Percentiles rank a stretch among this genome's conserved stretches.
These are phyloP conservation scores for Ips nitidus DNA, from an alignment of 1,140 invertebrate species.

Conservation along the genomic window DNA sequence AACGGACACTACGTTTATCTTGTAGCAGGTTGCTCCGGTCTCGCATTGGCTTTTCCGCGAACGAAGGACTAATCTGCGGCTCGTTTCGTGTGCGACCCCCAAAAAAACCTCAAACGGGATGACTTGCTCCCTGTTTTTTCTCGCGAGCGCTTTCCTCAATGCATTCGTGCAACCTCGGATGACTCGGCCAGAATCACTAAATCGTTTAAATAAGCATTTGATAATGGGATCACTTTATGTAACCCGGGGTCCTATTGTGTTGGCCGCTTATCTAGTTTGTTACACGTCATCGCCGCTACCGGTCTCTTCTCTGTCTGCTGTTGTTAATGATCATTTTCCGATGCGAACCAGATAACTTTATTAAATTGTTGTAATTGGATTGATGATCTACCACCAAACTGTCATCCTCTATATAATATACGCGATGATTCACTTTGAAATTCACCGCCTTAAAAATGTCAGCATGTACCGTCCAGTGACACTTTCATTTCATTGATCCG, in stretches of 20 bases:
- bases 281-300: slow-evolving; percentile 27
- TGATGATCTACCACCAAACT: no score
- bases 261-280: slow-evolving; percentile 27
- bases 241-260: slow-evolving; percentile 30
- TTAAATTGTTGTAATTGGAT: not conserved
- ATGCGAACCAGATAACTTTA: not conserved
- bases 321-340: slow-evolving; percentile 17
- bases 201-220: slow-evolving; percentile 38
- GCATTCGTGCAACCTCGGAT: slow-evolving; percentile 30
- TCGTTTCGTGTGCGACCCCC: not conserved
- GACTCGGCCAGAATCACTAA: slow-evolving; percentile 27
- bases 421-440: no score
- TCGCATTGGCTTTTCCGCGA: not conserved
- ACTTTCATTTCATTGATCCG: no score
- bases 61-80: not conserved
- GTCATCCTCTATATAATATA: no score
- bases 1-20: slow-evolving; percentile 31
- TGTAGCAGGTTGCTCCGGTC: not conserved
- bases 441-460: no score
- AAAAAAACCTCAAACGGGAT: slow-evolving; percentile 25
- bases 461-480: no score
- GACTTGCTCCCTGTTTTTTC: slow-evolving; percentile 32
- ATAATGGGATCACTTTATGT: slow-evolving; percentile 38
- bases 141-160: slow-evolving; percentile 31
- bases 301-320: not conserved